phyloP scores from a whole-genome alignment of 2,888 invertebrate species.

The Leptinotarsa peninsularis region DNA sequence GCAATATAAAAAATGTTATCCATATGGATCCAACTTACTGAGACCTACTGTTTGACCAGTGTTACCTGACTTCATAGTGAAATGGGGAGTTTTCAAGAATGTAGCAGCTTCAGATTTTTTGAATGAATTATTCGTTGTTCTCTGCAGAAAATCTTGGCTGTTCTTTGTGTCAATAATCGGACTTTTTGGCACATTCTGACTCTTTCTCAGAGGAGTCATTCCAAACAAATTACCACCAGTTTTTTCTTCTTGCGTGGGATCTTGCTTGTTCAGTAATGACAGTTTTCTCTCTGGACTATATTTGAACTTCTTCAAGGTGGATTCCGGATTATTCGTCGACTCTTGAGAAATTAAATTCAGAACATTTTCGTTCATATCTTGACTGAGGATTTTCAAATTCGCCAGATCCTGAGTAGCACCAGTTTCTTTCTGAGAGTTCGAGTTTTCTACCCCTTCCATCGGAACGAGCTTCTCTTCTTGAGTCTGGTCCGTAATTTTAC shows the following conservation, averaged over 20 bases:
- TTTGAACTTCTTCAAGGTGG: conserved; percentile 25
- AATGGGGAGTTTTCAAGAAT: conserved; percentile 2
- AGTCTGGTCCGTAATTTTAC: background rate
- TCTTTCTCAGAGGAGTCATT: background rate
- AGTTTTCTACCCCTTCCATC: conserved; percentile 8
- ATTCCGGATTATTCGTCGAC: conserved; percentile 22
- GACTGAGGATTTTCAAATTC: conserved; percentile 21
- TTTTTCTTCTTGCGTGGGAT: background rate
- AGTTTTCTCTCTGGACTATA: conserved; percentile 4
- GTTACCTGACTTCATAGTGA: conserved; percentile 17
- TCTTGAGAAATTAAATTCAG: conserved; percentile 29
- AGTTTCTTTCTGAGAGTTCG: conserved; percentile 10
- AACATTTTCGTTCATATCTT: conserved; percentile 10
- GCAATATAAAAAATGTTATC: background rate
- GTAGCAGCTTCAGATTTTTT: background rate
- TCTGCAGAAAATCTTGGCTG: background rate
- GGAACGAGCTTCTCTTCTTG: background rate
- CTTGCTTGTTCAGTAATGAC: background rate
- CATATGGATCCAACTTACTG: background rate
- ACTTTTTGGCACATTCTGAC: background rate
- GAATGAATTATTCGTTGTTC: background rate
- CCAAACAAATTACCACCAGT: background rate
- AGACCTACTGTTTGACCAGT: no score
- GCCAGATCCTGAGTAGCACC: conserved; percentile 22
- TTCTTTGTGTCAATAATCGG: background rate